Evolutionary conservation across 92 coral and sea anemone species (phyloP), one percentile per base, ranked within the genome.

Genomic region (Palythoa heliodiscus): DNA sequence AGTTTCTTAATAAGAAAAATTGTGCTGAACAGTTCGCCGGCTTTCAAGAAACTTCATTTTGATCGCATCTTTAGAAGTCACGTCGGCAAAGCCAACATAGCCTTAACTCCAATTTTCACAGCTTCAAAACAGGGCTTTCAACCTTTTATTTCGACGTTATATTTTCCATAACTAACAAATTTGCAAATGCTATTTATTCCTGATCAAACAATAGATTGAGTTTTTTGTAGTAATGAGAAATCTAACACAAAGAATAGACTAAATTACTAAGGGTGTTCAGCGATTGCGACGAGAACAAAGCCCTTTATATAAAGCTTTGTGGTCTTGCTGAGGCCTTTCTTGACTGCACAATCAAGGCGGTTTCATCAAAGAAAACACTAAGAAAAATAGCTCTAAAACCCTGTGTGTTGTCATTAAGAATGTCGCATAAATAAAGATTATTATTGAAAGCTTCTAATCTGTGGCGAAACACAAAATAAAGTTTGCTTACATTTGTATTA

Each of bases 191-290:
- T 90, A 88, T 94, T 94, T 92, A 89, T 83, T 88, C 83, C 72
- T 50, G 75, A 24, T 37, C 77, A 69, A 88, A 83, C 90, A 86
- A 92, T 88, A 68, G 88, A 75, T 14, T 73, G 55, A 74, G 89
- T 69, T 86, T 87, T 92, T 87, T 58, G 47, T 87, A 73, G 92
- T 92, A 92, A 92, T 94, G 98, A 92, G 92, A 94, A 92, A 90
- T 83, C 95, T 72, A 79, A 67, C 87, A 84, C 83, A 76, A 38
- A 90, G 89, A 92, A 94, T 92, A 87, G 95, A 86, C 61, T 91
- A 94, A 92, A 92, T 94, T 94, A 87, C 95, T 89, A 54, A 83
- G 91, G 90, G 87, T 89, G 93, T 90, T 73, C 69, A 63, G 88
- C 87, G 71, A 69, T 86, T 83, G 90, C 95, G 69, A 90, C 79